Percentiles rank a stretch among this genome's conserved stretches.
These are phyloP conservation scores for Microctonus brassicae DNA, from an alignment of 2,888 invertebrate species.

Conservation along the genomic window DNA sequence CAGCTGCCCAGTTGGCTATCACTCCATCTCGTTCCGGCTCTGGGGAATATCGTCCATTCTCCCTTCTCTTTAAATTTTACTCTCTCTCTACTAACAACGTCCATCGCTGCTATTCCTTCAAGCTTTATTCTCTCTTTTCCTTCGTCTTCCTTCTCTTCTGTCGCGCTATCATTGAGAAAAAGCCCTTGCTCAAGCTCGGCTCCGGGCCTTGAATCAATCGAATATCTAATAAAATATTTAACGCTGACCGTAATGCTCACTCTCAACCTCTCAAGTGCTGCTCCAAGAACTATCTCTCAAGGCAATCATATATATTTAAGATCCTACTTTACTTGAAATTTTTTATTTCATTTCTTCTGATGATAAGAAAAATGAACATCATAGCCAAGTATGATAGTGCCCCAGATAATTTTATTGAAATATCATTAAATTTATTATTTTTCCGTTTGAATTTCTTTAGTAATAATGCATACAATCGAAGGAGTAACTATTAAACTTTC, in stretches of 20 bases:
- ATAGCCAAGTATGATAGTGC: not conserved
- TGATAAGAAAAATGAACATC: not conserved
- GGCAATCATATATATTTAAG: conserved; percentile 55
- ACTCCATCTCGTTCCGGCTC: conserved; percentile 52
- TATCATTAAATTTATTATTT: not conserved
- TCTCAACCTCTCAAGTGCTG: conserved; percentile 55
- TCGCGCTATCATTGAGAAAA: conserved; percentile 37
- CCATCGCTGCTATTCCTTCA: conserved; percentile 32
- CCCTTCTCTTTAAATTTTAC: conserved; percentile 36
- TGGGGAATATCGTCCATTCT: conserved; percentile 56
- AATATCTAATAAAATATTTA: conserved; percentile 68
- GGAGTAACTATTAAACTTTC: not conserved
- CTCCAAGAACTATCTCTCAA: conserved; percentile 57
- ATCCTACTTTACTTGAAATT: conserved; percentile 26
- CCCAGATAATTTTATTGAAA: not conserved
- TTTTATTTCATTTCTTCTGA: conserved; percentile 4
- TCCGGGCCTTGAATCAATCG: conserved; percentile 62
- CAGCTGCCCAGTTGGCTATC: conserved; percentile 63
- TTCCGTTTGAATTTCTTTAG: not conserved
- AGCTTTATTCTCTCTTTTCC: conserved; percentile 34
- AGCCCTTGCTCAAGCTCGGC: conserved; percentile 26
- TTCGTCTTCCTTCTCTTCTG: not conserved
- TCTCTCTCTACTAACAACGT: conserved; percentile 27
- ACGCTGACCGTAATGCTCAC: conserved; percentile 48
- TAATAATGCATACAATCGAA: not conserved